Percentiles rank a stretch among this genome's conserved stretches.
phyloP scores from a whole-genome alignment of 1,140 invertebrate species.

The Holotrichia oblita region DNA sequence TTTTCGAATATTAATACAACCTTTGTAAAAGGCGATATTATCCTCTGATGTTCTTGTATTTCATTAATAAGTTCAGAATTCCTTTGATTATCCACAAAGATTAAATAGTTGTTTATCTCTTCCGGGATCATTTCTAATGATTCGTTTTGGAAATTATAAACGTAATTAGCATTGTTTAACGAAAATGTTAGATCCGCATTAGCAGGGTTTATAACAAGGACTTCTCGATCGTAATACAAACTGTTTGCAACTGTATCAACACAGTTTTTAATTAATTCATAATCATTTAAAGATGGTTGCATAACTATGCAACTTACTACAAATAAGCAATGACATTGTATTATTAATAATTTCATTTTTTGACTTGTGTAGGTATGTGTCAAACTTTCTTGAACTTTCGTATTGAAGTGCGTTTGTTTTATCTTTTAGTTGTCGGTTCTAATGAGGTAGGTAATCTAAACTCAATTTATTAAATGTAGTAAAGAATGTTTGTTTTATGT shows the following conservation, averaged over 20 bases:
- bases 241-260: neutral
- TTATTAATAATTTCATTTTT: too few species aligned
- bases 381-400: too few species aligned
- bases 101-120: constrained; percentile 6
- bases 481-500: too few species aligned
- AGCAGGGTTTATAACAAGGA: neutral
- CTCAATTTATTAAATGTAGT: too few species aligned
- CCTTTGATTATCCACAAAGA: neutral
- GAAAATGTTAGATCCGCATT: neutral
- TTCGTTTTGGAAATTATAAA: neutral
- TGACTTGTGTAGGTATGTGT: too few species aligned
- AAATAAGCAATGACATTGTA: neutral
- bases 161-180: neutral
- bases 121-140: neutral
- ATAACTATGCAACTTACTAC: neutral
- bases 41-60: neutral
- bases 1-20: neutral
- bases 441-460: too few species aligned
- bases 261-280: neutral
- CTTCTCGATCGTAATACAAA: neutral
- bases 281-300: neutral
- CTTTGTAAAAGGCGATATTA: neutral
- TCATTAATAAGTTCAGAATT: neutral
- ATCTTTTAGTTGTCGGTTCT: too few species aligned
- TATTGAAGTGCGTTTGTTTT: too few species aligned